Conservation (phyloP, 2,113 vertebrate genomes). For the Actenoides hombroni region DNA sequence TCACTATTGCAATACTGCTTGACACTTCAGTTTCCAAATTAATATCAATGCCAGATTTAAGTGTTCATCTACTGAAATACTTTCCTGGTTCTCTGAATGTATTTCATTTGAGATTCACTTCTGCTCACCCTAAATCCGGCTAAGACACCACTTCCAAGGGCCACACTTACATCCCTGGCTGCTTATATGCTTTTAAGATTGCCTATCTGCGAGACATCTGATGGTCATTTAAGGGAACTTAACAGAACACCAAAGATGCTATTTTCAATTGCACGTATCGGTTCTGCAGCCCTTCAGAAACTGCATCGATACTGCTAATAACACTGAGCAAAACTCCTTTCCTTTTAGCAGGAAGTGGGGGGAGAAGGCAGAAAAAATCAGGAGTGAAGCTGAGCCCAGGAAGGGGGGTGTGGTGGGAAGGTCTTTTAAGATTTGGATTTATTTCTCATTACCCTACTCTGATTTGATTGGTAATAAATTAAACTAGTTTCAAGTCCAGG, state of each 20-base stretch:
- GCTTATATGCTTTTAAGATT: not conserved
- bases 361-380: not conserved
- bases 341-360: not conserved
- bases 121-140: not conserved
- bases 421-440: not conserved
- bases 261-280: not conserved
- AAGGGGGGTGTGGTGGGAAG: too few species aligned
- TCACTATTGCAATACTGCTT: not conserved
- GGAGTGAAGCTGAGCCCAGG: not conserved
- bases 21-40: not conserved
- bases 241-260: not conserved
- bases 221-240: not conserved
- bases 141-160: not conserved
- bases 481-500: not conserved
- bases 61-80: not conserved
- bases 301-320: not conserved
- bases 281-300: not conserved
- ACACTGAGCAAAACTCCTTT: not conserved
- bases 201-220: not conserved
- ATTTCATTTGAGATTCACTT: too few species aligned
- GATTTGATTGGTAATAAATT: not conserved
- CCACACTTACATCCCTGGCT: not conserved
- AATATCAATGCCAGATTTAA: not conserved
- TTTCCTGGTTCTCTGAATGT: not conserved
- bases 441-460: not conserved